Base-by-base conservation (phyloP, 92 coral and sea anemone species). In the Porites lobata region DNA sequence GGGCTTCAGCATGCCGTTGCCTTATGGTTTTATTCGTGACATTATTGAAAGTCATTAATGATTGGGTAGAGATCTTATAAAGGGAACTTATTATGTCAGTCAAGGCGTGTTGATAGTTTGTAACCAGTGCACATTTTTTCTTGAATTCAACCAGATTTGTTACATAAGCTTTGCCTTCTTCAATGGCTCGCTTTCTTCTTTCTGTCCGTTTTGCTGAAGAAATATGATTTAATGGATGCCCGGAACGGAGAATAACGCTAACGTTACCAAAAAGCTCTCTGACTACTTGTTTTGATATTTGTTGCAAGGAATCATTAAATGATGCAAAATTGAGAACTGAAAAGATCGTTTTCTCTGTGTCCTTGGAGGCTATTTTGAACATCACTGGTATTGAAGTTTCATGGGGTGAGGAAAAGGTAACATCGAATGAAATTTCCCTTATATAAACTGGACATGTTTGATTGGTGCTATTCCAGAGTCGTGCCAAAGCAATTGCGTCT, bases 91-190 rank as follows among this genome's bases (percentile, higher is more conserved):
- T 71, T 65, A 93, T 86, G 14, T 93, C 90, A 4, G 72, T 67
- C 15, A 95, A 76, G 10, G 83, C 92, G 67, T 85, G 92, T 61
- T 88, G 90, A 69, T 91, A 90, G 81, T 93, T 95, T 6, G 85
- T 91, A 12, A 86, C 91, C 74, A 87, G 73, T 11, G 96, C 84
- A 64, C 98, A 95, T 38, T 88, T 86, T 53, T 78, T 85, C 24
- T 91, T 89, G 59, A 87, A 93, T 54, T 91, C 83, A 7, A 86
- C 53, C 72, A 91, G 71, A 19, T 82, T 32, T 12, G 85, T 53
- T 21, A 20, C 76, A 51, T 85, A 90, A 18, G 70, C 24, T 56
- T 5, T 32, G 38, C 7, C 50, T 19, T 67, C 77, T n/a, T 83
- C 92, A 51, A 86, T 58, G 68, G 88, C 85, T 10, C 96, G 88